Percentiles rank a stretch among this genome's conserved stretches.
Evolutionary conservation across 2,797 vertebrate species (phyloP).

Genomic region (Clarias laeviceps): DNA sequence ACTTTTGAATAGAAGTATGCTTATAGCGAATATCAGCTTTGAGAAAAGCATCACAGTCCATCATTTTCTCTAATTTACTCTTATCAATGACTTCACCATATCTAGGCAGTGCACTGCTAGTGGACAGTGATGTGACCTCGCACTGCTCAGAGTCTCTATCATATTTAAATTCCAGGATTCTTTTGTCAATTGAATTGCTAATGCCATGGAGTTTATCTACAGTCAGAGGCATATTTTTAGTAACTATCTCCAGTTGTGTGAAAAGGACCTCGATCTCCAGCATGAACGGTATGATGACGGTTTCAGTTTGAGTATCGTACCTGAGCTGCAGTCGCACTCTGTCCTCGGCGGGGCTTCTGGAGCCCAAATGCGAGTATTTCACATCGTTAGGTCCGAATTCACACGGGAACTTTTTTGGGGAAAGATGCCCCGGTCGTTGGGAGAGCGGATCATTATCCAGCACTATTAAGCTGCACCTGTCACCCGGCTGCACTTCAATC

Average conservation of each 20-base stretch:
- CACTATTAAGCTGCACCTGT: slow-evolving; percentile 87
- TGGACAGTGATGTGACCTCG: slow-evolving; percentile 77
- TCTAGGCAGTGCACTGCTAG: slow-evolving; percentile 78
- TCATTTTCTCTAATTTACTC: slow-evolving; percentile 71
- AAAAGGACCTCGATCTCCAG: slow-evolving; percentile 93
- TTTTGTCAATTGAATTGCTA: slow-evolving; percentile 84
- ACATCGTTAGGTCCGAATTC: slow-evolving; percentile 89
- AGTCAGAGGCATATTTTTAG: slow-evolving; percentile 87
- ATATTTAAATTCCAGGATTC: slow-evolving; percentile 85
- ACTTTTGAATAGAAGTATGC: slow-evolving; percentile 81
- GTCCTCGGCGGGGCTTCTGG: slow-evolving; percentile 86
- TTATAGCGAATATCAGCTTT: slow-evolving; percentile 82
- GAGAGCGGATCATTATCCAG: slow-evolving; percentile 89
- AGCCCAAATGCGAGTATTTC: slow-evolving; percentile 89
- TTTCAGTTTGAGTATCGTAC: slow-evolving; percentile 86
- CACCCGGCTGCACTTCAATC: slow-evolving; percentile 88
- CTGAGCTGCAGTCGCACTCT: slow-evolving; percentile 89
- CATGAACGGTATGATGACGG: slow-evolving; percentile 89
- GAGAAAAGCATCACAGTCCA: slow-evolving; percentile 88
- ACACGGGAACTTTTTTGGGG: slow-evolving; percentile 89
- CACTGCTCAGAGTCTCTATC: slow-evolving; percentile 81
- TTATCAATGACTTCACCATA: slow-evolving; percentile 84
- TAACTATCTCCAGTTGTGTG: slow-evolving; percentile 90
- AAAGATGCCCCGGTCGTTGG: slow-evolving; percentile 86
- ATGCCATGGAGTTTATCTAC: slow-evolving; percentile 81